Evolutionary conservation across 1,140 invertebrate species (phyloP).

Genomic region (Micrasema minimum): DNA sequence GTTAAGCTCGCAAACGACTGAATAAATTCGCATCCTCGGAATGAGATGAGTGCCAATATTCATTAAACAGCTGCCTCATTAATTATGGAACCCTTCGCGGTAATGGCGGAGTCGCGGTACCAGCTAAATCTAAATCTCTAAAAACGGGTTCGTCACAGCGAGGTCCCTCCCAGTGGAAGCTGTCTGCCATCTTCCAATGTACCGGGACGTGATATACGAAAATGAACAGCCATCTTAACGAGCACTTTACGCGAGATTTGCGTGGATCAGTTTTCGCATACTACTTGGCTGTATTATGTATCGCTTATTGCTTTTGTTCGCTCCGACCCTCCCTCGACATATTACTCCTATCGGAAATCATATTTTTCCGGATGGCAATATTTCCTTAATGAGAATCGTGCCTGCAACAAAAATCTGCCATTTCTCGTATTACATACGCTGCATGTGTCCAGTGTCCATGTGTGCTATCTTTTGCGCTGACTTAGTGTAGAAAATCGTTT

Average conservation of each 20-base stretch:
- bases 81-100: conserved; percentile 39
- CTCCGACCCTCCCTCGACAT: conserved; percentile 47
- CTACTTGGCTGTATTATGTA: conserved; percentile 42
- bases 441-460: conserved; percentile 3
- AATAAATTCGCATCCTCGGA: conserved; percentile 32
- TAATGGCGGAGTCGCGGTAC: conserved; percentile 9
- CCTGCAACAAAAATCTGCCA: conserved; percentile 50
- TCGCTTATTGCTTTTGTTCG: conserved; percentile 53
- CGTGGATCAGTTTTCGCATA: conserved; percentile 35
- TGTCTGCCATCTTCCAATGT: not conserved
- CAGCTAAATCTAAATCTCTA: conserved; percentile 37
- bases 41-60: conserved; percentile 51
- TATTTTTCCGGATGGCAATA: conserved; percentile 52
- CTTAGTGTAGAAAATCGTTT: no score
- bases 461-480: conserved; percentile 43
- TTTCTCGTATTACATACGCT: conserved; percentile 35
- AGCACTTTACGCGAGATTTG: conserved; percentile 31
- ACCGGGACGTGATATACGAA: conserved; percentile 45
- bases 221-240: conserved; percentile 37
- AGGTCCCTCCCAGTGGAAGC: conserved; percentile 12
- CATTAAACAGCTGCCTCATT: conserved; percentile 46
- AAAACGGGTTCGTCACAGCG: conserved; percentile 49
- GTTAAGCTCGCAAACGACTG: conserved; percentile 17
- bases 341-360: conserved; percentile 52
- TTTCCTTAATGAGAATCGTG: conserved; percentile 54